Percentiles rank a stretch among this genome's conserved stretches.
Conservation (phyloP, 2,888 invertebrate species). For the Bhutanitis thaidina region DNA sequence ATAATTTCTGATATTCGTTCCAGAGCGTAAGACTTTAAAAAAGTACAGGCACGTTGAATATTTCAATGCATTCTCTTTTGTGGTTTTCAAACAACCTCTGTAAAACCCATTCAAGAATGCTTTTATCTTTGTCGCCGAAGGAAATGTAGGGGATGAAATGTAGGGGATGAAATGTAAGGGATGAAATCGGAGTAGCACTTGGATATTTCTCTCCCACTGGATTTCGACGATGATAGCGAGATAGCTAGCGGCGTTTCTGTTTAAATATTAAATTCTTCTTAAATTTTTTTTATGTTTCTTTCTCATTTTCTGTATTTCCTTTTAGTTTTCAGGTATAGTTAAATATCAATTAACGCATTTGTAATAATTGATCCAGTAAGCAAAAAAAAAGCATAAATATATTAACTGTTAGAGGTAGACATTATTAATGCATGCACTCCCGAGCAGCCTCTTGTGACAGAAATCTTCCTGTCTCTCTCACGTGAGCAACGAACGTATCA, state of each 20-base stretch:
- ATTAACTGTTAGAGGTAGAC: too few relatives aligned
- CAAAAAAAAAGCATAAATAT: too few relatives aligned
- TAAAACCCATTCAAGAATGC: constrained; percentile 41
- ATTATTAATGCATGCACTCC: too few relatives aligned
- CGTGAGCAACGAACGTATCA: too few relatives aligned
- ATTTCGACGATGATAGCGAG: constrained; percentile 2
- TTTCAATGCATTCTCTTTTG: constrained; percentile 31
- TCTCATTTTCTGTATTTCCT: too few relatives aligned
- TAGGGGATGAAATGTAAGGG: constrained; percentile 42
- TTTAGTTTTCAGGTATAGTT: too few relatives aligned
- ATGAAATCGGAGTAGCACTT: constrained; percentile 25
- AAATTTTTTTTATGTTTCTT: neutral
- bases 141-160: constrained; percentile 46
- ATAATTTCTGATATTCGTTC: neutral
- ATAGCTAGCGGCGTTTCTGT: constrained; percentile 3
- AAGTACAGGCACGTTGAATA: constrained; percentile 17
- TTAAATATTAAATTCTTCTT: constrained; percentile 9
- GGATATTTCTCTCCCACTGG: constrained; percentile 19
- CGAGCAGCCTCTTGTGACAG: too few relatives aligned
- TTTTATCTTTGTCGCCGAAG: constrained; percentile 54
- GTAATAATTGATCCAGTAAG: too few relatives aligned
- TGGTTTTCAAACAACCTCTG: constrained; percentile 42
- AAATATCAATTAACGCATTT: too few relatives aligned
- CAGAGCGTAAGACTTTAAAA: constrained; percentile 10
- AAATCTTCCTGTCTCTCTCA: too few relatives aligned